phyloP scores from a whole-genome alignment of 2,888 invertebrate species.

The Gisinianus flammeolus region DNA sequence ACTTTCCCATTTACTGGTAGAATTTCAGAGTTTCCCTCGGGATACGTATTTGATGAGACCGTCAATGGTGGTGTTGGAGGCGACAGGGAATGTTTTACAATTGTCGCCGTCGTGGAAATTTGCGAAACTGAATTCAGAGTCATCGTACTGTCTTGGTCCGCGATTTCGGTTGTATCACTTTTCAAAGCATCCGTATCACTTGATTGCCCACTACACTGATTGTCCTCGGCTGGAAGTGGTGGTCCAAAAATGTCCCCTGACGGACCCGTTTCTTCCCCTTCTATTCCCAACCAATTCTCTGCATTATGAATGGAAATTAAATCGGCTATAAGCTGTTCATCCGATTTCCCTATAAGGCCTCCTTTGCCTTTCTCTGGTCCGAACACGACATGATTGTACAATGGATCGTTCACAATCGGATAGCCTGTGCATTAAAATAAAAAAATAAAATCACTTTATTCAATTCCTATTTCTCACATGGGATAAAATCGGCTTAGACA shows the following conservation, averaged over 20 bases:
- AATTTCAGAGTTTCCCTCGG: slow-evolving; percentile 9
- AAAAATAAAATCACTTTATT: not conserved
- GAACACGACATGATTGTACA: slow-evolving; percentile 96
- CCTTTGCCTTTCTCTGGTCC: slow-evolving; percentile 92
- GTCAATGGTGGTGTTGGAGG: not conserved
- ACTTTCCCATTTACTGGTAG: slow-evolving; percentile 65
- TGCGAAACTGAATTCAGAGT: not conserved
- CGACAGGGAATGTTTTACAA: not conserved
- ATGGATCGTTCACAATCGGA: slow-evolving; percentile 95
- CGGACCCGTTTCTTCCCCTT: slow-evolving; percentile 78
- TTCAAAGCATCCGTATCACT: slow-evolving; percentile 40
- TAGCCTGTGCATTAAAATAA: slow-evolving; percentile 70
- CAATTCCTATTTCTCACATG: not conserved
- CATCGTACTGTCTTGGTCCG: slow-evolving; percentile 24
- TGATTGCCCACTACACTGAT: slow-evolving; percentile 33
- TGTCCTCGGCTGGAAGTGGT: slow-evolving; percentile 3
- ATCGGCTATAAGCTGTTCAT: slow-evolving; percentile 85
- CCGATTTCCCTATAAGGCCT: slow-evolving; percentile 80
- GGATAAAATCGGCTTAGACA: not conserved
- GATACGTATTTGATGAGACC: not conserved
- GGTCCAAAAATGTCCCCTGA: slow-evolving; percentile 57
- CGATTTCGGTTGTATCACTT: slow-evolving; percentile 38
- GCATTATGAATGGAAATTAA: slow-evolving; percentile 91
- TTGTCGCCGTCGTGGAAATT: slow-evolving; percentile 5
- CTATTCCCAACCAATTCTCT: slow-evolving; percentile 91